Percentiles rank a stretch among this genome's conserved stretches.
Evolutionary conservation across 2,888 invertebrate genomes (phyloP).

Genomic region (Schizaphis graminum): DNA sequence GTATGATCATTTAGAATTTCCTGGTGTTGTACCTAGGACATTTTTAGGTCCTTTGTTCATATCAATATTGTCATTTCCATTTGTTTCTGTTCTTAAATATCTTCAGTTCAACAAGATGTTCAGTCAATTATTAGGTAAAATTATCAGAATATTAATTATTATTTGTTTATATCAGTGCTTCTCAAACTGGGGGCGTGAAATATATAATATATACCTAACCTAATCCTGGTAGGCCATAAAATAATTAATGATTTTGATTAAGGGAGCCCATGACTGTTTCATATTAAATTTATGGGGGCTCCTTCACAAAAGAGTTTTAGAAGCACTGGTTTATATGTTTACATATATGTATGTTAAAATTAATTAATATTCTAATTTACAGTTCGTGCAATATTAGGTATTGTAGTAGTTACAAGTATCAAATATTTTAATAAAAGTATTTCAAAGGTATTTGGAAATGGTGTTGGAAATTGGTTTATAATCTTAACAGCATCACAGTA

Average conservation of each 20-base stretch:
- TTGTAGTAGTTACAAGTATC: conserved; percentile 83
- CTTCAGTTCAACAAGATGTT: conserved; percentile 85
- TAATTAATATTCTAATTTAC: conserved; percentile 68
- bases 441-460: conserved; percentile 82
- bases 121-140: conserved; percentile 89
- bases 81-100: conserved; percentile 78
- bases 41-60: conserved; percentile 93
- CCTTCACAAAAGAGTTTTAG: too few species aligned
- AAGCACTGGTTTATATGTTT: not conserved
- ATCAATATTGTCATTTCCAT: conserved; percentile 83
- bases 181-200: too few species aligned
- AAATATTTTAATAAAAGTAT: conserved; percentile 81
- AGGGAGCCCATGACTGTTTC: too few species aligned
- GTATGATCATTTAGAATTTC: conserved; percentile 98
- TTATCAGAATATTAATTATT: conserved; percentile 68
- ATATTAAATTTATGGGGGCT: too few species aligned
- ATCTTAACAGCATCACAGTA: conserved; percentile 92
- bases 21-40: conserved; percentile 96
- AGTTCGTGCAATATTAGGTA: conserved; percentile 87
- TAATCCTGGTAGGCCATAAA: too few species aligned
- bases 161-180: not conserved
- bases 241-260: too few species aligned
- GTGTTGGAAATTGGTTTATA: conserved; percentile 86
- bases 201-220: too few species aligned
- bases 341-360: not conserved